Evolutionary conservation across 2,797 vertebrate species (phyloP).

Genomic region (Amblyraja radiata): DNA sequence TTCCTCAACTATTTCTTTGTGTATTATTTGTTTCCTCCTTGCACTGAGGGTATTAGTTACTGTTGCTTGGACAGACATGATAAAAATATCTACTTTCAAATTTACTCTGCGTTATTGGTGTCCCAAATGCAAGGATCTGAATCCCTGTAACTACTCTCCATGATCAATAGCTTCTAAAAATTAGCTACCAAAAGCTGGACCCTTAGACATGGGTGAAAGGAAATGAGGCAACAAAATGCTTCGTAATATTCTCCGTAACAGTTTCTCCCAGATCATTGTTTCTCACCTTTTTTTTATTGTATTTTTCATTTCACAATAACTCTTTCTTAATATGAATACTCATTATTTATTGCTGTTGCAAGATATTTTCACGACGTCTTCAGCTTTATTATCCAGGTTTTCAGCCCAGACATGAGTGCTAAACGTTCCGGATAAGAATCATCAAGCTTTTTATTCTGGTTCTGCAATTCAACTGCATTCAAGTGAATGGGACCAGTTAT

Average conservation of each 20-base stretch:
- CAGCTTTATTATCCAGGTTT: no score
- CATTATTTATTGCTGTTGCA: no score
- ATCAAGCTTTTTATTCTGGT: no score
- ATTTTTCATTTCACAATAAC: neutral
- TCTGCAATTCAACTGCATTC: no score
- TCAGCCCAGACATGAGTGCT: no score
- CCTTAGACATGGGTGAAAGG: neutral
- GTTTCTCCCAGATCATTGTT: neutral
- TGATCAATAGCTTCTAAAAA: neutral
- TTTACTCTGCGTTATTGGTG: neutral
- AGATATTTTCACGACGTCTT: no score
- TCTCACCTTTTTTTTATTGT: neutral
- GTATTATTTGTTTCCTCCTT: neutral
- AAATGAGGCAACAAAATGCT: neutral
- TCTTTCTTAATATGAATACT: neutral
- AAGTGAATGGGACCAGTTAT: no score
- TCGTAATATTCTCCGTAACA: neutral
- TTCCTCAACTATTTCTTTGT: neutral
- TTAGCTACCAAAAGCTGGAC: neutral
- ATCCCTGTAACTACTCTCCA: neutral
- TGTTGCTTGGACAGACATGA: neutral
- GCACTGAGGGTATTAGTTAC: neutral
- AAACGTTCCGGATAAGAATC: no score
- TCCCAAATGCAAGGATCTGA: neutral
- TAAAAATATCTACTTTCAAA: neutral